Evolutionary conservation across 2,113 vertebrate genomes (phyloP), one percentile per base, ranked within the genome.

Genomic region (Cyanistes caeruleus): DNA sequence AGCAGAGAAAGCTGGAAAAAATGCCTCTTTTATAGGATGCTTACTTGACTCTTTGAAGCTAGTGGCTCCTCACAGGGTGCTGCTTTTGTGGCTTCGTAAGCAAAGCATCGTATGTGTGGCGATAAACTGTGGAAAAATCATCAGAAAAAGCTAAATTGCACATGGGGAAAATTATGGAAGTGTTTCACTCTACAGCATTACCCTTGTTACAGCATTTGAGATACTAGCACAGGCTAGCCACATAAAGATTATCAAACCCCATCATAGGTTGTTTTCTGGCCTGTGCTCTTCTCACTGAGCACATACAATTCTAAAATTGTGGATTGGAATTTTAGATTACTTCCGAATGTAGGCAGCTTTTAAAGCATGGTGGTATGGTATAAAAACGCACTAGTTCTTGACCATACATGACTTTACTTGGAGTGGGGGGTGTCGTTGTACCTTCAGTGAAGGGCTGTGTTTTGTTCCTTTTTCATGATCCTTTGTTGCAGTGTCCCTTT

Each of bases 391-490:
- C 7, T 43, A 59, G 30, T 33, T 70, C 33, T 62, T 90, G 55
- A 58, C 7, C 44, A 56, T 8, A 70, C 56, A 39, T 44, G 0
- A 14, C 2, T 80, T 79, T 48, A 25, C 7, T 35, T 65, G 5
- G 3, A 21, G 4, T 3, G 13, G 3, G 3, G 2, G 2, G 8
- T 10, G 9, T 48, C 23, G 69, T 31, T 49, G 7, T 31, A 16
- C 14, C 7, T 63, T 27, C 5, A 1, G 1, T 49, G 52, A 49
- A 55, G 7, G 13, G 2, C 8, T 68, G 18, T 3, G 24, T 77
- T 84, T 82, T 65, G 22, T 37, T 10, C 17, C 18, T 18, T 75
- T 89, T 80, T 60, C 23, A 37, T 68, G 8, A 31, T 64, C 6
- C 39, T 39, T 39, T 39, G 39, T 39, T 39, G 39, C 39, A 39